Evolutionary conservation across 1,140 invertebrate species (phyloP), one percentile per base, ranked within the genome.

Genomic region (Drosophila melanica): DNA sequence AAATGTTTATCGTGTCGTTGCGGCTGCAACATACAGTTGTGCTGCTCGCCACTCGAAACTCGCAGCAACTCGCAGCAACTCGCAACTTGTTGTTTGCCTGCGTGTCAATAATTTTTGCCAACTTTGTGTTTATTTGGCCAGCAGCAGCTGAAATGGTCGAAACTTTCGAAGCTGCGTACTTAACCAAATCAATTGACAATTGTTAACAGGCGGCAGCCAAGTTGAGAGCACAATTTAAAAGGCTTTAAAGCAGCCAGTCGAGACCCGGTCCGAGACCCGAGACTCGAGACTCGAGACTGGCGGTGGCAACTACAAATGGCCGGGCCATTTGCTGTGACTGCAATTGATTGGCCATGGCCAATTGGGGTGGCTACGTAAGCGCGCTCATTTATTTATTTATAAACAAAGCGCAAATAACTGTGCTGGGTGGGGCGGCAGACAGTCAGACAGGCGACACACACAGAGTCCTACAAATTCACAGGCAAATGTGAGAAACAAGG

Each of bases 361-460:
- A 62, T 33, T 47, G 16, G 48, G 48, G 48, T 35, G 57, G 57
- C 64, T 47, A 62, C 57, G 42, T 72, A 67, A 67, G 54, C 37
- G 14, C 12, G 54, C 63, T 77, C 77, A 85, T 80, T 80, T 80
- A 80, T 85, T 85, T 85, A 85, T 84, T 85, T 84, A 77, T 80
- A 72, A 85, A 69, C 77, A 68, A 70, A 68, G 69, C 70, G 58
- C 58, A 69, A 50, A 37, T 47, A 58, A 68, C 55, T 63, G 30
- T 12, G 8, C 10, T 11, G 23, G 16, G 42, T 1, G 51, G 8
- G 12, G 14, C 0, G 27, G 18, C 4, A 3, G 59, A 45, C 39
- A 76, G 48, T 58, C 66, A 75, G 59, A 59, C 67, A 76, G 77
- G 74, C 66, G 78, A 73, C 75, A 71, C 16, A 39, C 30, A 23